A percentile compares a stretch with the other conserved stretches of the same genome.
These are phyloP conservation scores for Eilema caniola DNA, from an alignment of 2,888 invertebrate species.

Conservation along the genomic window DNA sequence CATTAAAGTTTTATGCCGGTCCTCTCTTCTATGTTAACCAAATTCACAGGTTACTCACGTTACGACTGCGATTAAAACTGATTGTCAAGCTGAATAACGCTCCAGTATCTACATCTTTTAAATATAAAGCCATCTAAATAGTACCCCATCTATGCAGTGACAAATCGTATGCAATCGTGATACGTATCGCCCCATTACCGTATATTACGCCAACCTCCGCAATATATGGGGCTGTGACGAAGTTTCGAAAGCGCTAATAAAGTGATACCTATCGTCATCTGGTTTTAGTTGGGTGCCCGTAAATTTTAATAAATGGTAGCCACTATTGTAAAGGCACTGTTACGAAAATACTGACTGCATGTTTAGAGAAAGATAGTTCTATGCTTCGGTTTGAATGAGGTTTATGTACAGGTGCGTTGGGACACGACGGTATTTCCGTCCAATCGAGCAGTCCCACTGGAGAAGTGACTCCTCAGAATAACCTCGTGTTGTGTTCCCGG, in stretches of 20 bases:
- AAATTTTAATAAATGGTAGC: background rate
- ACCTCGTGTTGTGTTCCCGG: too few species aligned
- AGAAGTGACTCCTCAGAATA: too few species aligned
- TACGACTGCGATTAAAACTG: too few species aligned
- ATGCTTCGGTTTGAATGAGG: too few species aligned
- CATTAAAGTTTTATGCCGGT: too few species aligned
- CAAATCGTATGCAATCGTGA: constrained; percentile 3
- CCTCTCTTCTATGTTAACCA: too few species aligned
- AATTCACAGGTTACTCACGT: too few species aligned
- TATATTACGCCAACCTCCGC: constrained; percentile 1
- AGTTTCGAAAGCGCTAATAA: constrained; percentile 4
- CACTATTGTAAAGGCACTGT: background rate
- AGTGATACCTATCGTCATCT: background rate
- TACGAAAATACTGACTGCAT: background rate
- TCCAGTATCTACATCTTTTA: too few species aligned
- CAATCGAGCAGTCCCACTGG: too few species aligned
- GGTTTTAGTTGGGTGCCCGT: background rate
- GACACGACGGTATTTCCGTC: too few species aligned
- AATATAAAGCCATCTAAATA: constrained; percentile 3
- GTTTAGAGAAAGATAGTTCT: background rate
- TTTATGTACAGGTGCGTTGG: too few species aligned
- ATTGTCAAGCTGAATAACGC: too few species aligned
- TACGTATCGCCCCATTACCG: constrained; percentile 7
- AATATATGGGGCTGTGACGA: background rate
- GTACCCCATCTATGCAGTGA: constrained; percentile 8